Evolutionary conservation across 2,888 invertebrate genomes (phyloP), one percentile per base, ranked within the genome.

Genomic region (Agriopis aurantiaria): DNA sequence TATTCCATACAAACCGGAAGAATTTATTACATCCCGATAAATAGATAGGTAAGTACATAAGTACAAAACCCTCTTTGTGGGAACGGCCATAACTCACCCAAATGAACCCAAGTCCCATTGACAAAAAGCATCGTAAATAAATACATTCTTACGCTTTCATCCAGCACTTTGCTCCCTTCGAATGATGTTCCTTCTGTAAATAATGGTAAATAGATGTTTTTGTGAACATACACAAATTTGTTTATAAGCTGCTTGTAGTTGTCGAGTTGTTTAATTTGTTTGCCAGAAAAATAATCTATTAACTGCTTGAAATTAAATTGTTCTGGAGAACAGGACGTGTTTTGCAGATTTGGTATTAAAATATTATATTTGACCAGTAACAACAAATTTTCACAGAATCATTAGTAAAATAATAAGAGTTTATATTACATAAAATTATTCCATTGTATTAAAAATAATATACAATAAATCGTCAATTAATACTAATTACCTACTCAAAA

Each of bases 121-220:
- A 90, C 88, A 89, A 89, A 76, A 89, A 90, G 89, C 84, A 85
- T 89, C 87, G 86, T 89, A 89, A 88, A 89, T 89, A 90, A 89
- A 88, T 87, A 88, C 84, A 87, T 86, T 83, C 83, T 83, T 85
- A 82, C 76, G 77, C 77, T 75, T 78, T 80, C 78, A 73, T 73
- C 70, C 79, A 77, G 79, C 80, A 83, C 81, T 84, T 82, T 78
- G 78, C 81, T 81, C 80, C 59, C 75, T 86, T 83, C 78, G 82
- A 83, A 82, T 82, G 82, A 82, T 84, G 78, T 43, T 57, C 78
- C 78, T 77, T 83, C 82, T 83, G 82, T 82, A 83, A 82, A 83
- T 82, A 82, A 84, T 85, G 81, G 80, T 80, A 82, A 82, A 82
- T 80, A 82, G 74, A 76, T 78, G 78, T 80, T 76, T 78, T 69